A percentile compares a stretch with the other conserved stretches of the same genome.
Evolutionary conservation across 2,888 invertebrate species (phyloP).

Genomic region (Gastracanthus pulcherrimus): DNA sequence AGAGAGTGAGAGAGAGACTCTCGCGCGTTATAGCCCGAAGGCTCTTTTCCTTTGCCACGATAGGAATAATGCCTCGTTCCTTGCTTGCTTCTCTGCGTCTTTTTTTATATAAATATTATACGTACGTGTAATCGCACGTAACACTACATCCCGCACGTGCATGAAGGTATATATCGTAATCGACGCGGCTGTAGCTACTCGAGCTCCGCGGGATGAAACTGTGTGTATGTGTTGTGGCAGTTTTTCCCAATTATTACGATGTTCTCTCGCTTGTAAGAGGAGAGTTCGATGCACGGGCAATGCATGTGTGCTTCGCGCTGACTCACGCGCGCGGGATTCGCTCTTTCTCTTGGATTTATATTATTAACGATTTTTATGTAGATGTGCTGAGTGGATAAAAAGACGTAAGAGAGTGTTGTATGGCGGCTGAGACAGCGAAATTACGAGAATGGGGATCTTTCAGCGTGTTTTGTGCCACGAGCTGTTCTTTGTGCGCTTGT

Average conservation of each 20-base stretch:
- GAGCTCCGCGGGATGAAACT: conserved; percentile 4
- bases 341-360: background rate
- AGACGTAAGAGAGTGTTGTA: background rate
- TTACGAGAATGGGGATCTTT: background rate
- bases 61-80: conserved; percentile 40
- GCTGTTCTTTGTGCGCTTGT: background rate
- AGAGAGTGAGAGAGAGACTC: conserved; percentile 31
- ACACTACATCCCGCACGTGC: conserved; percentile 11
- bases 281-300: background rate
- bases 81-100: background rate
- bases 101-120: background rate
- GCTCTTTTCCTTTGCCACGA: conserved; percentile 47
- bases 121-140: conserved; percentile 40
- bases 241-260: conserved; percentile 42
- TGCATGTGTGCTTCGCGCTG: background rate
- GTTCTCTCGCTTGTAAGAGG: background rate
- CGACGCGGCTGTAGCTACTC: background rate
- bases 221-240: background rate
- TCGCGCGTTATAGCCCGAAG: conserved; percentile 20
- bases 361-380: conserved; percentile 29
- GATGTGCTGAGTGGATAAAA: background rate
- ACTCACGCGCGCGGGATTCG: conserved; percentile 1
- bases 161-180: background rate
- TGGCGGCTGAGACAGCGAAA: background rate
- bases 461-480: too few species aligned